These are phyloP conservation scores for Anabas testudineus DNA, from an alignment of 2,797 vertebrate species.

Conservation along the genomic window DNA sequence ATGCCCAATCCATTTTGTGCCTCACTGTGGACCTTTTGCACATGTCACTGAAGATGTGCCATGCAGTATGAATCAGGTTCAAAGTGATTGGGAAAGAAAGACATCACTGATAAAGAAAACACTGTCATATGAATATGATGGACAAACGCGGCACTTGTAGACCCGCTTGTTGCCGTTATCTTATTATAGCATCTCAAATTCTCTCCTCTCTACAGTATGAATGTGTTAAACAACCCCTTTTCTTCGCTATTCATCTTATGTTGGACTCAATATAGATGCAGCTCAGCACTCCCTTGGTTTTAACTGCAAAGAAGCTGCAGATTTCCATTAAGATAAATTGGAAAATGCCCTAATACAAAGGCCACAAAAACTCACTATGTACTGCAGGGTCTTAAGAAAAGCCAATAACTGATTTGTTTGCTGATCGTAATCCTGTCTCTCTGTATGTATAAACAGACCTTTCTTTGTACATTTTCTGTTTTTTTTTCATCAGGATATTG, in stretches of 20 bases:
- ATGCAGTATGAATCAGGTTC: slow-evolving; percentile 49
- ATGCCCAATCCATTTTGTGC: slow-evolving; percentile 58
- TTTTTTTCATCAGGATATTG: slow-evolving; percentile 16
- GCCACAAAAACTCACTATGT: slow-evolving; percentile 36
- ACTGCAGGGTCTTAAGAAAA: slow-evolving; percentile 40
- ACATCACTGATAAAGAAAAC: slow-evolving; percentile 35
- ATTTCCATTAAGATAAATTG: slow-evolving; percentile 73
- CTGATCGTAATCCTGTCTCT: slow-evolving; percentile 28
- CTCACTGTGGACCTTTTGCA: slow-evolving; percentile 43
- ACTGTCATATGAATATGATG: not conserved
- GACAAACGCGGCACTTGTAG: slow-evolving; percentile 8
- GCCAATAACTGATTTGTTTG: slow-evolving; percentile 44
- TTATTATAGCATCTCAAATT: slow-evolving; percentile 34
- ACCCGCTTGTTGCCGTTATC: slow-evolving; percentile 19
- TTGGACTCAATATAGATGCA: slow-evolving; percentile 44
- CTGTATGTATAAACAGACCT: slow-evolving; percentile 17
- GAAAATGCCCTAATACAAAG: slow-evolving; percentile 37
- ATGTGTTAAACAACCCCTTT: slow-evolving; percentile 28
- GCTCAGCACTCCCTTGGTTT: slow-evolving; percentile 26
- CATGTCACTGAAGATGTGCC: slow-evolving; percentile 40
- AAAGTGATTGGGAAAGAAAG: slow-evolving; percentile 43
- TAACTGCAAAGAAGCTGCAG: slow-evolving; percentile 36
- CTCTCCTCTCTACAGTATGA: slow-evolving; percentile 2
- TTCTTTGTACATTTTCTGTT: slow-evolving; percentile 12
- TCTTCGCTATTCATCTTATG: slow-evolving; percentile 30